Conservation (phyloP, 2,888 invertebrate genomes). For the Thymelicus sylvestris region DNA sequence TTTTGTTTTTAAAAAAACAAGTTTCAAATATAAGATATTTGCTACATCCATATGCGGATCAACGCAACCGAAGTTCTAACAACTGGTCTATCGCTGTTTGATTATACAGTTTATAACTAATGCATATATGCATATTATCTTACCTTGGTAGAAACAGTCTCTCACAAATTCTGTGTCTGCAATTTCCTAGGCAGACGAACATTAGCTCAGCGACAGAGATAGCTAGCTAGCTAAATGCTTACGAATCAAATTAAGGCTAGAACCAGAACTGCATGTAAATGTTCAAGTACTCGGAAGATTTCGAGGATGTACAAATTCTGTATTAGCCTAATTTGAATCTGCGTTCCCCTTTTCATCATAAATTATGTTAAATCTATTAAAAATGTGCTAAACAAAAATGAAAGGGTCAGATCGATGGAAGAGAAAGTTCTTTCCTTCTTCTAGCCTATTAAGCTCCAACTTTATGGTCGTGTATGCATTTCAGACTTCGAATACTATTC, state of each 20-base stretch:
- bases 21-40: too few relatives aligned
- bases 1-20: too few relatives aligned
- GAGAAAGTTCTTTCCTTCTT: too few relatives aligned
- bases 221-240: conserved; percentile 1
- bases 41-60: too few relatives aligned
- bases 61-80: too few relatives aligned
- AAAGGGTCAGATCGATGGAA: too few relatives aligned
- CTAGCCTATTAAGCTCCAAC: too few relatives aligned
- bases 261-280: conserved; percentile 9
- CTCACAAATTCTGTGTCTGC: neutral
- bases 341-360: neutral
- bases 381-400: too few relatives aligned
- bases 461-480: too few relatives aligned
- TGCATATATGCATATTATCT: neutral
- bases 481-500: too few relatives aligned
- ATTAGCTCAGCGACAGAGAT: neutral
- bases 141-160: neutral
- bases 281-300: neutral
- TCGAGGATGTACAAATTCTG: neutral
- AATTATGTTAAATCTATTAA: neutral
- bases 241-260: conserved; percentile 6
- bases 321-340: neutral
- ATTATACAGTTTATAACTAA: neutral
- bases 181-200: neutral
- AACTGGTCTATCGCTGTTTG: too few relatives aligned